Evolutionary conservation across 2,888 invertebrate species (phyloP).

Genomic region (Dasypolia templi): DNA sequence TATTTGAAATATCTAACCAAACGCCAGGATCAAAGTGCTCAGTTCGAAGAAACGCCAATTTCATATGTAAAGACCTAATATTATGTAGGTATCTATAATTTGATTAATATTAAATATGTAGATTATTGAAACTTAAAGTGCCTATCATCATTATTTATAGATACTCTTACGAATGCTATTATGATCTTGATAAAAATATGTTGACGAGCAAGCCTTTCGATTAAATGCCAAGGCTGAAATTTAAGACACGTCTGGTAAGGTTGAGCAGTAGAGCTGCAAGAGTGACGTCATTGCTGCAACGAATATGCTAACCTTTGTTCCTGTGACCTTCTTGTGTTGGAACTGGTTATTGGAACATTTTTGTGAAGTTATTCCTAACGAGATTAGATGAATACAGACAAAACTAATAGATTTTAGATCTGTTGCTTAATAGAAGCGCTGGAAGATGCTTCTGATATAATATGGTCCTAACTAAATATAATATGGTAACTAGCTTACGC

Average conservation of each 20-base stretch:
- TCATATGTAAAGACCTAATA: too few relatives aligned
- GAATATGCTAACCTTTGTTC: not conserved
- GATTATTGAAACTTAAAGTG: not conserved
- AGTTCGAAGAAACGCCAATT: too few relatives aligned
- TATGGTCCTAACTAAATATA: too few relatives aligned
- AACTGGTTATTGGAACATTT: not conserved
- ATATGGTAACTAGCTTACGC: too few relatives aligned
- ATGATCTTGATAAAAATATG: slow-evolving; percentile 1
- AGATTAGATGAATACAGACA: not conserved
- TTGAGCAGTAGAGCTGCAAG: slow-evolving; percentile 4
- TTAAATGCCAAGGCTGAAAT: slow-evolving; percentile 30
- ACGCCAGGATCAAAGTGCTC: too few relatives aligned
- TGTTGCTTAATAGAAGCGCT: not conserved
- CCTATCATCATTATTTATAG: not conserved
- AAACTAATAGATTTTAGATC: not conserved
- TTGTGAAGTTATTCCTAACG: not conserved
- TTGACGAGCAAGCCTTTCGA: not conserved
- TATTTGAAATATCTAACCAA: too few relatives aligned
- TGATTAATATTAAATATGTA: not conserved
- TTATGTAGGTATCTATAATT: too few relatives aligned
- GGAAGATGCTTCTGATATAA: not conserved
- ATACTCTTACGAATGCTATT: not conserved
- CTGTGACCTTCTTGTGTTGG: not conserved
- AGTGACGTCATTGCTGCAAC: slow-evolving; percentile 8
- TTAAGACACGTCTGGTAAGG: not conserved